A percentile compares a stretch with the other conserved stretches of the same genome.
phyloP scores from a whole-genome alignment of 2,888 invertebrate species.

The Lasioglossum pauxillum region DNA sequence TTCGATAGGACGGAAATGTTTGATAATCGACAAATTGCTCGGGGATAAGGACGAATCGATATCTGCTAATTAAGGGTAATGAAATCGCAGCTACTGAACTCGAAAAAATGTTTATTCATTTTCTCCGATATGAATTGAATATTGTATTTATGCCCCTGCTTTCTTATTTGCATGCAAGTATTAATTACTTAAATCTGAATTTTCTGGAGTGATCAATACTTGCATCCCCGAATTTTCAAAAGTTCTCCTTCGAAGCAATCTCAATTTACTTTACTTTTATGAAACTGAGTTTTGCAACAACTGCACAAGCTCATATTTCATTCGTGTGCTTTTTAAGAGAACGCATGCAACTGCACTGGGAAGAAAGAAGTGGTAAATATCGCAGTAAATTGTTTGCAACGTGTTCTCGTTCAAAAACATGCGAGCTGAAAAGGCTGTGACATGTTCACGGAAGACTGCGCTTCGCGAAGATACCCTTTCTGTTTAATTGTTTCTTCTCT shows the following conservation, averaged over 20 bases:
- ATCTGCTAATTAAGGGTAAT: conserved; percentile 16
- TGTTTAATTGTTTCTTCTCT: background rate
- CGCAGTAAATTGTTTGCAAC: background rate
- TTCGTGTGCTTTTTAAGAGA: background rate
- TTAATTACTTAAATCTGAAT: background rate
- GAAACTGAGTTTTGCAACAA: background rate
- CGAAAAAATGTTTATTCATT: background rate
- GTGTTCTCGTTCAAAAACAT: background rate
- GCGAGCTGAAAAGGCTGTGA: background rate
- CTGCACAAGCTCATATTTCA: background rate
- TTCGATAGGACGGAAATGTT: background rate
- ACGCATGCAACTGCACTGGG: background rate
- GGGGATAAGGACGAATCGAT: conserved; percentile 10
- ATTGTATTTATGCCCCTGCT: background rate
- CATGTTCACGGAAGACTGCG: too few species aligned
- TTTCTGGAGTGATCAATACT: too few species aligned
- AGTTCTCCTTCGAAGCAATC: background rate
- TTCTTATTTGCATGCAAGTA: background rate
- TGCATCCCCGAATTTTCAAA: background rate
- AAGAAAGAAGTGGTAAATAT: background rate
- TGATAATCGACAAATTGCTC: conserved; percentile 35
- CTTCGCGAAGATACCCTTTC: background rate
- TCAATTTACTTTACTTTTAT: background rate
- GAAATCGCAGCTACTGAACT: background rate
- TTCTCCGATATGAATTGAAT: background rate